Percentiles rank a stretch among this genome's conserved stretches.
Evolutionary conservation across 2,797 vertebrate genomes (phyloP).

Genomic region (Acanthis flammea): DNA sequence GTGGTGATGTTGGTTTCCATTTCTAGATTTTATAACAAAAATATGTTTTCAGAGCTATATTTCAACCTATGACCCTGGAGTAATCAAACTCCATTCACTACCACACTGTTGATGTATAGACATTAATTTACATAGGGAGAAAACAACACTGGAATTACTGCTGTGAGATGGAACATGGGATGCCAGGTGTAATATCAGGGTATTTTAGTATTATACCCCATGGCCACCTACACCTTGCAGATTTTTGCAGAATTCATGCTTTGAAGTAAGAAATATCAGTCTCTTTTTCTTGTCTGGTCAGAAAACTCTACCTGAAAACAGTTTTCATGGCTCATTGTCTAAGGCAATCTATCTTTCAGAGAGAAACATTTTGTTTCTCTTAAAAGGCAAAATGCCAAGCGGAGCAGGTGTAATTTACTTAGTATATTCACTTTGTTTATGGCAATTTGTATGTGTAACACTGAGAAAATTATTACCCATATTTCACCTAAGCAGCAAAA

Average conservation of each 20-base stretch:
- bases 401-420: neutral
- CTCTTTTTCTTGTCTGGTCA: neutral
- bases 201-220: neutral
- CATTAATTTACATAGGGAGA: neutral
- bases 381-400: neutral
- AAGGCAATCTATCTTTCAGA: neutral
- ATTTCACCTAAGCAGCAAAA: neutral
- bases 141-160: neutral
- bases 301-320: neutral
- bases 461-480: neutral
- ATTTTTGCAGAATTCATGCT: neutral
- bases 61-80: neutral
- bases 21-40: neutral
- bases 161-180: neutral
- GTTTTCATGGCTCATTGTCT: neutral
- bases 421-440: neutral
- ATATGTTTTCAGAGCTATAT: neutral
- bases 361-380: neutral
- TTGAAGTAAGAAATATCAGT: neutral
- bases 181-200: neutral
- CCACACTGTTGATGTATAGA: neutral
- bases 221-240: neutral
- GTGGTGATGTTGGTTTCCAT: neutral
- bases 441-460: neutral
- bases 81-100: neutral